Conservation (phyloP, 1,140 invertebrate genomes). For the Mylabris phalerata region DNA sequence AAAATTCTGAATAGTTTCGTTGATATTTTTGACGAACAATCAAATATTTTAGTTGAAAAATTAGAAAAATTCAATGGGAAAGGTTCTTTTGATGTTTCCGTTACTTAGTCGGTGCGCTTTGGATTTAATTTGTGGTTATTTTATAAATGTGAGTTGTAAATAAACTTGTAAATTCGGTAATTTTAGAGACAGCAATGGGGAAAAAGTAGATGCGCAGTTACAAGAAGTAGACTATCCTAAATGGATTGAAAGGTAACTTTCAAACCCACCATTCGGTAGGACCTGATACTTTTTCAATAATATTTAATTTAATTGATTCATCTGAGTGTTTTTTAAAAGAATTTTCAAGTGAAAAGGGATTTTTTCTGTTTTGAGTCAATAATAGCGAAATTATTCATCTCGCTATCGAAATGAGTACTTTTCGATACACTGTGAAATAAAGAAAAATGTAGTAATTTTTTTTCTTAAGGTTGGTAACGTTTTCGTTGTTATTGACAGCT, state of each 20-base stretch:
- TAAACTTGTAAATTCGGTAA: background rate
- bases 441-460: too few species aligned
- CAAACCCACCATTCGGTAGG: too few species aligned
- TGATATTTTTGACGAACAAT: slow-evolving; percentile 18
- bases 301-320: slow-evolving; percentile 14
- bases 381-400: too few species aligned
- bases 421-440: too few species aligned
- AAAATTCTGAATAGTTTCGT: slow-evolving; percentile 27
- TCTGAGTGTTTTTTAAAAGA: slow-evolving; percentile 31
- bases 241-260: slow-evolving; percentile 4
- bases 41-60: slow-evolving; percentile 18
- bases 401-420: too few species aligned
- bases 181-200: slow-evolving; percentile 21
- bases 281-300: too few species aligned
- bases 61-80: slow-evolving; percentile 15
- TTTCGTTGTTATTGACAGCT: too few species aligned
- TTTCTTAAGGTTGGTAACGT: too few species aligned
- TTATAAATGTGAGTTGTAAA: background rate
- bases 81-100: slow-evolving; percentile 10
- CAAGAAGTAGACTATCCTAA: slow-evolving; percentile 2
- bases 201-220: slow-evolving; percentile 11
- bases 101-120: slow-evolving; percentile 5
- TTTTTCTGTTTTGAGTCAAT: background rate
- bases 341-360: slow-evolving; percentile 29
- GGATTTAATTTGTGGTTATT: slow-evolving; percentile 20